Evolutionary conservation across 2,113 vertebrate genomes (phyloP).

Genomic region (Plectropomus leopardus): DNA sequence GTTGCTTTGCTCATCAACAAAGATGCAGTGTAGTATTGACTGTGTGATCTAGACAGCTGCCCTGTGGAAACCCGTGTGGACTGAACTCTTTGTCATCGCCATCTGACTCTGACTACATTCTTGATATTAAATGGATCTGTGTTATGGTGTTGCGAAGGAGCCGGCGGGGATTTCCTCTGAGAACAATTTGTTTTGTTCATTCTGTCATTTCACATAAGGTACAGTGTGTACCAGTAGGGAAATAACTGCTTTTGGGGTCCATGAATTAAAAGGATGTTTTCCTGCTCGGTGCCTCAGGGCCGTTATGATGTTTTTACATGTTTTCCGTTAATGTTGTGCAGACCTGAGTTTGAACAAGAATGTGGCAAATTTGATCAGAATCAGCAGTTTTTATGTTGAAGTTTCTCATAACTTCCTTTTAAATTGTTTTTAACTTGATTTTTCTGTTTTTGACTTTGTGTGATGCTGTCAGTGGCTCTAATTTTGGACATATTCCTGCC

Average conservation of each 20-base stretch:
- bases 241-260: background rate
- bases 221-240: slow-evolving; percentile 12
- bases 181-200: slow-evolving; percentile 47
- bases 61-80: slow-evolving; percentile 18
- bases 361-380: background rate
- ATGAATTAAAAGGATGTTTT: slow-evolving; percentile 6
- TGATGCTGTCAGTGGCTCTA: slow-evolving; percentile 3
- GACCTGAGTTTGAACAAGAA: background rate
- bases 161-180: slow-evolving; percentile 41
- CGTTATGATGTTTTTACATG: background rate
- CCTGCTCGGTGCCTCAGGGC: background rate
- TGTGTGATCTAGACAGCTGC: slow-evolving; percentile 48
- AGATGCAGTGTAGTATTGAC: slow-evolving; percentile 41
- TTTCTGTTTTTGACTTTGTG: background rate
- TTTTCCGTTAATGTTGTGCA: background rate
- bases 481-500: slow-evolving; percentile 19
- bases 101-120: slow-evolving; percentile 23
- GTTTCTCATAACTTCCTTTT: background rate
- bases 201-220: slow-evolving; percentile 31
- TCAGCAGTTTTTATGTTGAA: background rate
- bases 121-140: slow-evolving; percentile 49
- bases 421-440: background rate
- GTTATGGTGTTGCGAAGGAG: background rate
- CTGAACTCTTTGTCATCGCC: slow-evolving; percentile 7
- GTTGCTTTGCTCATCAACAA: slow-evolving; percentile 38